Evolutionary conservation across 2,797 vertebrate genomes (phyloP).

Genomic region (Lithobates pipiens): DNA sequence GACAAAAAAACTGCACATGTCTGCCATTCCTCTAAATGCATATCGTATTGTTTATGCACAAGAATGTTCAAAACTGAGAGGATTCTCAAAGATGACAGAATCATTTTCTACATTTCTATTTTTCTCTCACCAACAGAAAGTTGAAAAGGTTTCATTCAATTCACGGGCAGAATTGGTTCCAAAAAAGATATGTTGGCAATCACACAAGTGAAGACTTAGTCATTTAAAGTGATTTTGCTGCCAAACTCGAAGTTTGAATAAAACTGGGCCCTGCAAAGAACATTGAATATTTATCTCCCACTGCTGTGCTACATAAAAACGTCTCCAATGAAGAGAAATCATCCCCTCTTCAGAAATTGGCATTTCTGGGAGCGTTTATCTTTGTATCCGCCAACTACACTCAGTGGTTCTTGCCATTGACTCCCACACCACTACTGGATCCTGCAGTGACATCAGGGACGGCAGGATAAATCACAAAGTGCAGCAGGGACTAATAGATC

Average conservation of each 20-base stretch:
- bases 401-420: too few relatives aligned
- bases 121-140: constrained; percentile 15
- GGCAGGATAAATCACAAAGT: too few relatives aligned
- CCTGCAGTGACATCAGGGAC: too few relatives aligned
- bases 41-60: constrained; percentile 40
- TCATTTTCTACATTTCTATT: constrained; percentile 36
- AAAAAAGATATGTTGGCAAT: neutral
- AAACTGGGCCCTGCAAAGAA: neutral
- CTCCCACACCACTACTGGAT: too few relatives aligned
- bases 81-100: constrained; percentile 33
- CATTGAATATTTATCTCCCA: too few relatives aligned
- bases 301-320: too few relatives aligned
- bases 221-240: neutral
- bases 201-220: neutral
- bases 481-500: too few relatives aligned
- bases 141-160: constrained; percentile 14
- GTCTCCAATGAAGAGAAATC: too few relatives aligned
- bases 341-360: too few relatives aligned
- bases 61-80: constrained; percentile 43
- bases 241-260: neutral
- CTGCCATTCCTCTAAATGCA: constrained; percentile 35
- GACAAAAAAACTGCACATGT: constrained; percentile 44
- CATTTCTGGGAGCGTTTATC: too few relatives aligned
- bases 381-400: too few relatives aligned
- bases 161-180: neutral